Percentiles rank a stretch among this genome's conserved stretches.
Evolutionary conservation across 2,113 vertebrate genomes (phyloP).

Genomic region (Romanogobio albipinnatus): DNA sequence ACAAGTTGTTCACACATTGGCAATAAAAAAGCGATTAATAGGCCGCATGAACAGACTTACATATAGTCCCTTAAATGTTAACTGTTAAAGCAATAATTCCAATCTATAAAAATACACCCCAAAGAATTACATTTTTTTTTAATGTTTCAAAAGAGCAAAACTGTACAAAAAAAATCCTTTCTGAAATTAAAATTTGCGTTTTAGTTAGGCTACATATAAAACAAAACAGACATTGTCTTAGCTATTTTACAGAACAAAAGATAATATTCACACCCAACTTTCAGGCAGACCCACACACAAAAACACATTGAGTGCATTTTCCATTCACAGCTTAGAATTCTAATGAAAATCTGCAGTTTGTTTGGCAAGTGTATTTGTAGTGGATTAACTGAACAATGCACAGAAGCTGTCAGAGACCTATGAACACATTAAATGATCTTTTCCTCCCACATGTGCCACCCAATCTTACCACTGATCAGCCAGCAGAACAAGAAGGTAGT

Average conservation of each 20-base stretch:
- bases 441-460: not conserved
- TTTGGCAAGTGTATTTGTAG: not conserved
- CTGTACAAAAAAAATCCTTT: too few species aligned
- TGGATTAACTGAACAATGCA: not conserved
- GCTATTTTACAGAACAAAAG: not conserved
- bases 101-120: too few species aligned
- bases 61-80: too few species aligned
- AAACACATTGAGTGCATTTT: not conserved
- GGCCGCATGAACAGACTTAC: too few species aligned
- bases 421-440: not conserved
- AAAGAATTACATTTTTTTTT: too few species aligned
- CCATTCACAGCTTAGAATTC: not conserved
- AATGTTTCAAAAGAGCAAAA: too few species aligned
- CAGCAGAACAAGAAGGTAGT: constrained; percentile 67
- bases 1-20: too few species aligned
- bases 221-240: not conserved
- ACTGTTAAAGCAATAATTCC: too few species aligned
- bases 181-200: not conserved
- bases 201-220: not conserved
- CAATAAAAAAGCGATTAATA: too few species aligned
- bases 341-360: not conserved
- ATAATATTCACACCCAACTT: not conserved
- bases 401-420: not conserved
- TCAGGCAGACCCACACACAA: not conserved
- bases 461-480: constrained; percentile 73